phyloP scores from a whole-genome alignment of 2,888 invertebrate genomes.

The Vannuccia rotundouncinata region DNA sequence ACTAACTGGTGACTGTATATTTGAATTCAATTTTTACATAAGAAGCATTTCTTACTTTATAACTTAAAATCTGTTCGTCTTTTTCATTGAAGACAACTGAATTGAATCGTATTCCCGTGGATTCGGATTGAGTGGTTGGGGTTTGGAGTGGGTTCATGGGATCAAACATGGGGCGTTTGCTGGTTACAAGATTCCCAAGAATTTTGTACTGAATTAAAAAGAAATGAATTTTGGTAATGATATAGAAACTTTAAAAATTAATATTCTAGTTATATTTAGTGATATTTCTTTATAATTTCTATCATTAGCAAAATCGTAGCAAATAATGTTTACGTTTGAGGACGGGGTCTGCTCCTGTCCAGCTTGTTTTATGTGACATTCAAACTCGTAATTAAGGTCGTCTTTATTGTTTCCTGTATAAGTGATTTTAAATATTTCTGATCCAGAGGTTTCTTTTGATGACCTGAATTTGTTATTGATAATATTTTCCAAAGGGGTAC shows the following conservation, averaged over 20 bases:
- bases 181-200: neutral
- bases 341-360: neutral
- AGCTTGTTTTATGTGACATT: neutral
- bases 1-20: too few relatives aligned
- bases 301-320: too few relatives aligned
- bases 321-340: too few relatives aligned
- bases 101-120: neutral
- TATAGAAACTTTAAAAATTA: neutral
- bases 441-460: neutral
- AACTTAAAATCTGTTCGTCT: neutral
- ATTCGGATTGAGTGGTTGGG: neutral
- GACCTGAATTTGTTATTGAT: neutral
- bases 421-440: neutral
- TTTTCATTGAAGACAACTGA: neutral
- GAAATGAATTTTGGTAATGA: neutral
- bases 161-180: neutral
- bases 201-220: neutral
- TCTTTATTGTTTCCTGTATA: neutral
- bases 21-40: too few relatives aligned
- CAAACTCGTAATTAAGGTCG: neutral
- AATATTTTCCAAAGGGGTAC: neutral
- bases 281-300: slow-evolving; percentile 5
- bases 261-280: neutral
- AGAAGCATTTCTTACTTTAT: too few relatives aligned
- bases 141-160: neutral